Evolutionary conservation across 2,888 invertebrate genomes (phyloP), one percentile per base, ranked within the genome.

Genomic region (Drosophila sordidula): DNA sequence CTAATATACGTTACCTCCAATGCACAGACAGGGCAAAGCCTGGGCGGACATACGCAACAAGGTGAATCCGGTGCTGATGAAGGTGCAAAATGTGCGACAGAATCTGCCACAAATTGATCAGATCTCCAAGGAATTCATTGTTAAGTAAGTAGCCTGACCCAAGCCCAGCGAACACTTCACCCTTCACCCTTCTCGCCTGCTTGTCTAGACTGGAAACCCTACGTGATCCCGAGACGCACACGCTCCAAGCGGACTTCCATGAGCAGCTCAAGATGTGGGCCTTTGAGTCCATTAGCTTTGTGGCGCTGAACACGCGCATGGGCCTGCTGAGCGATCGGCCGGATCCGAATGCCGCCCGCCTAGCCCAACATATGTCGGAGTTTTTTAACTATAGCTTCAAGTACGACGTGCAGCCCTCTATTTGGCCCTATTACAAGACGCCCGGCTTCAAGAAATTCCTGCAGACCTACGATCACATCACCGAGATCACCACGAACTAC

Each of bases 1-100:
- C 34, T 18, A 39, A n/a, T 36, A 14, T 9, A 8, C 4, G 4
- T 12, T 29, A 3, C 3, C 29, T 34, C 0, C 4, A 8, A 1
- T 9, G 3, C 12, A 1, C 5, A 94, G 94, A 22, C 94, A 95
- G 91, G 95, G 95, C 0, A 93, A 94, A 29, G 93, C 94, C 76
- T 96, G 96, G 96, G 94, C 94, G 26, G 93, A 94, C 45, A 93
- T 95, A 62, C 93, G 95, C n/a, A 94, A 94, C 5, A 95, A 94
- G 78, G 91, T 91, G 0, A 91, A 91, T 74, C 91, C 91, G 0
- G 80, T 91, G 32, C 57, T 91, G 39, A 89, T 91, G 89, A 90
- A 90, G 51, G 75, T 87, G 3, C 89, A 90, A 54, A 91, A 81
- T 46, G 85, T 91, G 2, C 70, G 90, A 3, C 86, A 87, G 39